These are phyloP conservation scores for Prionace glauca DNA, from an alignment of 2,797 vertebrate genomes.

Conservation along the genomic window DNA sequence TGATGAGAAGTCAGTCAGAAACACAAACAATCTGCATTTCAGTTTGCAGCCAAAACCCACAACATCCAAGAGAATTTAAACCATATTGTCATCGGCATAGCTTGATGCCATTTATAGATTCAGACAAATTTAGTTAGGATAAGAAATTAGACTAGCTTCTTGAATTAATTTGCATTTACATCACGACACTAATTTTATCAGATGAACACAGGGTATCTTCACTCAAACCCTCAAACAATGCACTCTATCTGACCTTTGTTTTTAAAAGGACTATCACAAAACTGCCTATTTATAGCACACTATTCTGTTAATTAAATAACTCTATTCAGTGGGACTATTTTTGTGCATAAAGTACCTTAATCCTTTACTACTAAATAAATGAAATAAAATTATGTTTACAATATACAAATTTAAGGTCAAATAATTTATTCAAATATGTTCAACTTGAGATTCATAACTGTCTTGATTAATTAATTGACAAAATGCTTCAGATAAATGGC, in stretches of 20 bases:
- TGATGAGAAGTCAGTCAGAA: not conserved
- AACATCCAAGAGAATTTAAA: no score
- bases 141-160: not conserved
- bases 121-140: not conserved
- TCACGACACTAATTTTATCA: not conserved
- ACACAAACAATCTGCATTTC: not conserved
- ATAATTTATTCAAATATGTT: not conserved
- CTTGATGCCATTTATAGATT: not conserved
- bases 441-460: not conserved
- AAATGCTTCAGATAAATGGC: not conserved
- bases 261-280: not conserved
- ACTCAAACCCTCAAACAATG: not conserved
- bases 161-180: slow-evolving; percentile 9
- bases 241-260: not conserved
- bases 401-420: not conserved
- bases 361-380: not conserved
- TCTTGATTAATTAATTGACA: not conserved
- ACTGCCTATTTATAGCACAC: not conserved
- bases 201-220: not conserved
- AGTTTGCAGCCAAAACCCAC: no score
- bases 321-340: not conserved
- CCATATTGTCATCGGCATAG: not conserved
- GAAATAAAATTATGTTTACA: not conserved
- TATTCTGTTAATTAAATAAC: not conserved
- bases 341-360: not conserved